These are phyloP conservation scores for Jaculus jaculus DNA, from an alignment of 2,113 vertebrate genomes.

Conservation along the genomic window DNA sequence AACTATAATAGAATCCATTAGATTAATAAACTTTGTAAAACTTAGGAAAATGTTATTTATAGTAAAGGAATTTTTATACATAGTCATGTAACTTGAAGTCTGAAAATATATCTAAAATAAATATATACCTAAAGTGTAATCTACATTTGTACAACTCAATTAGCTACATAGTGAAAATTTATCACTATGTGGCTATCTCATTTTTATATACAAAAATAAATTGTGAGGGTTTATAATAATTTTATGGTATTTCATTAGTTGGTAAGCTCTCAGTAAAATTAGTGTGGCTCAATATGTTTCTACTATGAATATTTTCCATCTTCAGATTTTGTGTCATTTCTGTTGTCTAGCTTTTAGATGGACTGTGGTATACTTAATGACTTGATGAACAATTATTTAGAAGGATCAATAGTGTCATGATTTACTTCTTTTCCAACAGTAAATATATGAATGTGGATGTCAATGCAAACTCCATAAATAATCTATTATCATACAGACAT, in stretches of 20 bases:
- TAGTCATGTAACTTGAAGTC: background rate
- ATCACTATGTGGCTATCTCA: background rate
- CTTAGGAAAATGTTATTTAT: background rate
- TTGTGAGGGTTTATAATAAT: background rate
- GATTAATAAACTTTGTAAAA: background rate
- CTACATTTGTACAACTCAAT: background rate
- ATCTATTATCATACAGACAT: background rate
- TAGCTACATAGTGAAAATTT: background rate
- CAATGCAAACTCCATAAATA: background rate
- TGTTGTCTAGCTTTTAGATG: background rate
- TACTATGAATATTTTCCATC: background rate
- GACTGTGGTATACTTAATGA: background rate
- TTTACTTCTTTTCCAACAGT: background rate
- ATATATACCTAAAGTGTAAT: background rate
- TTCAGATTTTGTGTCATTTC: conserved; percentile 43
- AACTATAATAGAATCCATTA: background rate
- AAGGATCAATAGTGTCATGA: background rate
- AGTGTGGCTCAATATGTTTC: background rate
- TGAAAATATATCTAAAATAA: background rate
- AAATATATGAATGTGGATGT: background rate
- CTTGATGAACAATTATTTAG: conserved; percentile 1
- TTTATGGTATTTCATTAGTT: conserved; percentile 13
- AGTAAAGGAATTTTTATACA: background rate
- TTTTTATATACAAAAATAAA: background rate
- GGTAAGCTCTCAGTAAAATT: background rate